phyloP scores from a whole-genome alignment of 2,888 invertebrate genomes.

The Pseudolycoriella hygida region DNA sequence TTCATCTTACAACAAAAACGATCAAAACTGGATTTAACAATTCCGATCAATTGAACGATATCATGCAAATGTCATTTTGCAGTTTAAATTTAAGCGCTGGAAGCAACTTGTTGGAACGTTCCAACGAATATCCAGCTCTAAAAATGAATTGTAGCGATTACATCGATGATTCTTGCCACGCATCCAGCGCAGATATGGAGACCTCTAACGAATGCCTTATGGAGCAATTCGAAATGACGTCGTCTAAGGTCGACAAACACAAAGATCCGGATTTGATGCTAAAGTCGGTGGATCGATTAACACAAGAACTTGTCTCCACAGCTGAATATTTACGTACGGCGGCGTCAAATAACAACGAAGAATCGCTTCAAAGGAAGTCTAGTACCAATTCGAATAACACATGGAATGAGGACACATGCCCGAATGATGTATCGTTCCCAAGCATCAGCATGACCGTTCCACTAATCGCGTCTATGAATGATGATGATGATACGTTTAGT shows the following conservation, averaged over 20 bases:
- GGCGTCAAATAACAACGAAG: conserved; percentile 13
- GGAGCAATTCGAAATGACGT: conserved; percentile 10
- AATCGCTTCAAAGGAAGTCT: conserved; percentile 22
- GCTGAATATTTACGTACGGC: conserved; percentile 38
- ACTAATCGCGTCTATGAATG: conserved; percentile 46
- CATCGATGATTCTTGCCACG: conserved; percentile 21
- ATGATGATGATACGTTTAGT: conserved; percentile 27
- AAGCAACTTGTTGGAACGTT: conserved; percentile 16
- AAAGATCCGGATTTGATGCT: conserved; percentile 50
- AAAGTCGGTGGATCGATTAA: conserved; percentile 44
- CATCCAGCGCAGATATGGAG: conserved; percentile 29
- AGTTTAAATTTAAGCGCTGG: conserved; percentile 20
- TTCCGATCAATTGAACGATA: neutral
- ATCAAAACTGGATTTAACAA: conserved; percentile 15
- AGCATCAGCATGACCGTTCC: conserved; percentile 63
- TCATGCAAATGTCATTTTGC: conserved; percentile 10
- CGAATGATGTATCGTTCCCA: conserved; percentile 64
- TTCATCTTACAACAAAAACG: conserved; percentile 6
- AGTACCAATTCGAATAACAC: conserved; percentile 36
- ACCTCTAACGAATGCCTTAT: conserved; percentile 31
- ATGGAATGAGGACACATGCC: conserved; percentile 66
- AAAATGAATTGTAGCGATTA: conserved; percentile 24
- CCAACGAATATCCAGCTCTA: conserved; percentile 32
- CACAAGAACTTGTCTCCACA: conserved; percentile 44
- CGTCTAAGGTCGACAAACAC: conserved; percentile 27